Percentiles rank a stretch among this genome's conserved stretches.
phyloP scores from a whole-genome alignment of 2,888 invertebrate genomes.

The Monoplex corrugatus region DNA sequence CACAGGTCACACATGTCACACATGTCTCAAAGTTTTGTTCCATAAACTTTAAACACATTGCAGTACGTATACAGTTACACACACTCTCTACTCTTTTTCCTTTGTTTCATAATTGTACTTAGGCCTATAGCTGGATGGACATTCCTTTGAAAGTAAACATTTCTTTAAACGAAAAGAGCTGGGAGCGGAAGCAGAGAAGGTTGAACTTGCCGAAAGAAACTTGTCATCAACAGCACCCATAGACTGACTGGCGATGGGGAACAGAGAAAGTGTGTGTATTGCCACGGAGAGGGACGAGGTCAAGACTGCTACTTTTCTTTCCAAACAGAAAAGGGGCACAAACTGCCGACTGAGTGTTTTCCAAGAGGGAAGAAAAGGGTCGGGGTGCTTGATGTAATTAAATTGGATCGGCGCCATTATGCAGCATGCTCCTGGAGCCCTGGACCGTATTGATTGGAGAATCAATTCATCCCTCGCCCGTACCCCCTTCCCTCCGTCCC shows the following conservation, averaged over 20 bases:
- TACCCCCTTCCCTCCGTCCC: background rate
- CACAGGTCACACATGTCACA: too few species aligned
- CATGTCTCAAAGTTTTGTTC: too few species aligned
- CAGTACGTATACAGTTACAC: too few species aligned
- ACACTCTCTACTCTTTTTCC: too few species aligned
- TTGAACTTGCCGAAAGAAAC: too few species aligned
- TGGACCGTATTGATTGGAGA: constrained; percentile 30
- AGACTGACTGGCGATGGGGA: background rate
- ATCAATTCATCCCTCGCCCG: background rate
- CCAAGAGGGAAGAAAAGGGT: background rate
- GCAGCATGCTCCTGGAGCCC: constrained; percentile 1
- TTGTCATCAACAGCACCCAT: too few species aligned
- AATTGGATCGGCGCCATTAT: constrained; percentile 41
- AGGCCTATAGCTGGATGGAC: too few species aligned
- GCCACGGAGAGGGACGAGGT: background rate
- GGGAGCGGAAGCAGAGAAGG: too few species aligned
- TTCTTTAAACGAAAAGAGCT: too few species aligned
- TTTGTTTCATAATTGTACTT: too few species aligned
- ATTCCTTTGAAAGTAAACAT: too few species aligned
- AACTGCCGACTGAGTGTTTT: constrained; percentile 30
- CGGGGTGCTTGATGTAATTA: constrained; percentile 35
- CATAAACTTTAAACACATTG: too few species aligned
- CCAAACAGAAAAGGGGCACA: background rate
- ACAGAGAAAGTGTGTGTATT: background rate
- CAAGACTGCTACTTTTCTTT: background rate